Evolutionary conservation across 2,113 vertebrate genomes (phyloP).

Genomic region (Hypocryptadius cinnamomeus): DNA sequence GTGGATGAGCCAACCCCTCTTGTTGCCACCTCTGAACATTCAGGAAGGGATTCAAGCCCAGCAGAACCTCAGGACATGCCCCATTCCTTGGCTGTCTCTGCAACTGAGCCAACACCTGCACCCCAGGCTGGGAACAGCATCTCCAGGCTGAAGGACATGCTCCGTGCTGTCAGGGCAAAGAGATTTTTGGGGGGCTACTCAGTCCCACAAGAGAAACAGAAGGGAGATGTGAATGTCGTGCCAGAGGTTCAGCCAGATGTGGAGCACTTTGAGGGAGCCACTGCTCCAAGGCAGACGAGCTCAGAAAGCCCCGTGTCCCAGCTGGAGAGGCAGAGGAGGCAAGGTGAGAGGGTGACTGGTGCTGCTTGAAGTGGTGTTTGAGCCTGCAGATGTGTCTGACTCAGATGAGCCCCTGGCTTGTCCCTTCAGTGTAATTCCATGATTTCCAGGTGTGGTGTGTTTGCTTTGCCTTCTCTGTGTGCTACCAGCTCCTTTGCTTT

Average conservation of each 20-base stretch:
- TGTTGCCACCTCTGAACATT: not conserved
- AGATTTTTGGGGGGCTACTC: not conserved
- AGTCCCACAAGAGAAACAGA: not conserved
- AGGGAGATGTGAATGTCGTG: not conserved
- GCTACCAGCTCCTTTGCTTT: not conserved
- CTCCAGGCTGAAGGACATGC: not conserved
- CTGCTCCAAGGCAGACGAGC: not conserved
- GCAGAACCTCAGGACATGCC: not conserved
- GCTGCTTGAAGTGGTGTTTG: not conserved
- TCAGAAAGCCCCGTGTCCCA: not conserved
- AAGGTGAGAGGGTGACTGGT: constrained; percentile 1
- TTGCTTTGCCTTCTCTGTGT: not conserved
- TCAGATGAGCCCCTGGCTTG: not conserved
- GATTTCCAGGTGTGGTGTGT: not conserved
- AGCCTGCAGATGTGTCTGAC: not conserved
- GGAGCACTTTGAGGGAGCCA: not conserved
- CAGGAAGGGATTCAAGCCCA: not conserved
- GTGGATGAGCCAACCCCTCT: not conserved
- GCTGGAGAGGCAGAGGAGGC: not conserved
- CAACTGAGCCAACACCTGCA: not conserved
- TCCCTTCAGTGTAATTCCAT: not conserved
- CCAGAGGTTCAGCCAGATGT: not conserved
- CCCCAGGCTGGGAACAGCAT: not conserved
- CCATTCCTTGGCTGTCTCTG: not conserved
- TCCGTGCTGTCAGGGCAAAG: not conserved